Base-by-base conservation (phyloP, 2,113 vertebrate species). In the Petroica traversi region DNA sequence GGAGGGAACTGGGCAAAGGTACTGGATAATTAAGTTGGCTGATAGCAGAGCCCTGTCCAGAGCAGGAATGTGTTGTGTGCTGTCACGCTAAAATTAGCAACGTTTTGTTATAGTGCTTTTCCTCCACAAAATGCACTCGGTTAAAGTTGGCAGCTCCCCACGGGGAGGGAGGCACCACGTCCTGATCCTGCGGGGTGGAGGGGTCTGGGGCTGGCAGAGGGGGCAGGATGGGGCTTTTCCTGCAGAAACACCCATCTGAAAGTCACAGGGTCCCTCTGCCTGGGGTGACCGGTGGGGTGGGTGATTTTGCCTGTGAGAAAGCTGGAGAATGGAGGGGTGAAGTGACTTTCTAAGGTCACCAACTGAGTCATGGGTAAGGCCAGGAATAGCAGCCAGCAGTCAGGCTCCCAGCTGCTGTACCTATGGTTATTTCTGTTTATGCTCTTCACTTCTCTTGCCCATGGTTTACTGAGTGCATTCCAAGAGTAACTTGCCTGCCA, bases 361-460 rank as follows among this genome's bases (percentile, higher is more conserved):
- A 16, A 95, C 69, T 71, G 93, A 96, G 79, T 94, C 95, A 90
- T 43, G 95, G 92, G 85, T 74, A 84, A 59, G 63, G 93, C 93
- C 41, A 49, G 90, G 95, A 95, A 95, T 94, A 97, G 95, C 25
- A 94, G 88, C 2, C 93, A 92, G 89, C 79, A 88, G 74, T 25
- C 93, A 88, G 92, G 90, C 95, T 97, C 88, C 93, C 95, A 95
- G 95, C 90, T 86, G 90, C 92, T 71, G 49, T 63, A 90, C 92
- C 96, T 96, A 90, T 88, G 85, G 48, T 85, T 95, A 89, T 83
- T 96, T 89, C 94, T 96, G 71, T 93, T 95, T 93, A n/a, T 85
- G 88, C 89, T 95, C 92, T 88, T 83, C 72, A 14, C 33, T 93
- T 33, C 87, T 93, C 74, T 89, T 54, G 49, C 78, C 88, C 88